Evolutionary conservation across 2,888 invertebrate species (phyloP), one percentile per base, ranked within the genome.

Genomic region (Oligia fasciuncula): DNA sequence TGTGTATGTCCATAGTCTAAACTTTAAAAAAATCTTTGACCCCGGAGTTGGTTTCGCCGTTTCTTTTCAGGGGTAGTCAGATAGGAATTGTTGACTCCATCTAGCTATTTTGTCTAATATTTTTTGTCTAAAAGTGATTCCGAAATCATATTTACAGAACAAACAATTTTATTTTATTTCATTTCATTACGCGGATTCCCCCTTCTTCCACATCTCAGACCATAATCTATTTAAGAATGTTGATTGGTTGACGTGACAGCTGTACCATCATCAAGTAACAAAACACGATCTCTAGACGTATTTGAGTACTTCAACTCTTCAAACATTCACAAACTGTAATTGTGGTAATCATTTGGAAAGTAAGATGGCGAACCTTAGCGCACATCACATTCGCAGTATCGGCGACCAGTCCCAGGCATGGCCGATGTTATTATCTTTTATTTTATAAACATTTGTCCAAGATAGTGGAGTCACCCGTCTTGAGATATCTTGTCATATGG

Each of bases 331-430:
- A 77, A 76, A 73, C 60, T 40, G 73, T 85, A 85, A 87, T 85
- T 72, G 87, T 75, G 49, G 85, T 76, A 85, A 89, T 88, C 82
- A 71, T 87, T 85, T 89, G 85, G 88, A 88, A 89, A 88, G 88
- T 80, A 73, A 79, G 40, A 84, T 67, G 75, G 54, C 62, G 43
- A 46, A 76, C 73, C 71, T 81, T 49, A 29, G 63, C 49, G 70
- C 14, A 72, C 57, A 66, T 75, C 43, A 54, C 29, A 14, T 63
- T 75, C 40, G 60, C 29, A 14, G 49, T 79, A 76, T 76, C 76
- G 13, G 66, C 35, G 82, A 57, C 60, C 63, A 75, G 65, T 76
- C 65, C 2, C 65, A 51, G 80, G 77, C 80, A 66, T 63, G 51
- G 29, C 57, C 62, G 23, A 40, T 63, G 63, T 63, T 35, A 68